Conservation (phyloP, 1,140 invertebrate genomes). For the Melipona quadrifasciata region DNA sequence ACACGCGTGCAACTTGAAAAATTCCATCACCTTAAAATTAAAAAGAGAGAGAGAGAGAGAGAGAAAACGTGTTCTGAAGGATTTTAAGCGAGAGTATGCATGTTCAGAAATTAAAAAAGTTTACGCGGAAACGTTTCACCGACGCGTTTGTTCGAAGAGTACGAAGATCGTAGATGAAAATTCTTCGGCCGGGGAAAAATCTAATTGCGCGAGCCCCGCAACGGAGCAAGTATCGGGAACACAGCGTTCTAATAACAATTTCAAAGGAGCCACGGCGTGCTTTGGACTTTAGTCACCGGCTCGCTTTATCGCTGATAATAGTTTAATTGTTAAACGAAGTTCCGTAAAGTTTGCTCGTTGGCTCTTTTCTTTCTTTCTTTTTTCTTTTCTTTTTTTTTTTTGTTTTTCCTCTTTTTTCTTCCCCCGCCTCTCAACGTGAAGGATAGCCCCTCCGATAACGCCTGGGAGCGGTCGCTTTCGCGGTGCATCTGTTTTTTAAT, state of each 20-base stretch:
- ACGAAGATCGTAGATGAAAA: not conserved
- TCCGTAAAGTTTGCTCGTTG: conserved; percentile 23
- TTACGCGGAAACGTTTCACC: too few relatives aligned
- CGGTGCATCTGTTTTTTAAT: conserved; percentile 23
- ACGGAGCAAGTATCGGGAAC: not conserved
- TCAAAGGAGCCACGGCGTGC: conserved; percentile 31
- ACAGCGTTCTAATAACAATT: conserved; percentile 46
- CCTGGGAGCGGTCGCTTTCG: not conserved
- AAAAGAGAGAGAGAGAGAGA: too few relatives aligned
- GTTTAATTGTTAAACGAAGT: conserved; percentile 60
- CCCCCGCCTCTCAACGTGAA: not conserved
- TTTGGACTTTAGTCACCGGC: conserved; percentile 1
- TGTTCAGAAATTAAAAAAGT: too few relatives aligned
- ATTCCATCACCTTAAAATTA: too few relatives aligned
- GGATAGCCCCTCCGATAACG: not conserved
- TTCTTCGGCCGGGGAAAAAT: not conserved
- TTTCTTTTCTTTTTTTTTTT: too few relatives aligned
- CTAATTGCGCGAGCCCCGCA: not conserved
- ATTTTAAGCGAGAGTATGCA: too few relatives aligned
- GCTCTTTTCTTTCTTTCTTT: not conserved
- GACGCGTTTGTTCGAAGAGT: not conserved
- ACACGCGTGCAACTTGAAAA: too few relatives aligned
- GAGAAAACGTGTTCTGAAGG: too few relatives aligned
- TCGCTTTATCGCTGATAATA: conserved; percentile 35
- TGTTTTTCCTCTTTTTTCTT: too few relatives aligned